Evolutionary conservation across 1,140 invertebrate species (phyloP), one percentile per base, ranked within the genome.

Genomic region (Solen grandis): DNA sequence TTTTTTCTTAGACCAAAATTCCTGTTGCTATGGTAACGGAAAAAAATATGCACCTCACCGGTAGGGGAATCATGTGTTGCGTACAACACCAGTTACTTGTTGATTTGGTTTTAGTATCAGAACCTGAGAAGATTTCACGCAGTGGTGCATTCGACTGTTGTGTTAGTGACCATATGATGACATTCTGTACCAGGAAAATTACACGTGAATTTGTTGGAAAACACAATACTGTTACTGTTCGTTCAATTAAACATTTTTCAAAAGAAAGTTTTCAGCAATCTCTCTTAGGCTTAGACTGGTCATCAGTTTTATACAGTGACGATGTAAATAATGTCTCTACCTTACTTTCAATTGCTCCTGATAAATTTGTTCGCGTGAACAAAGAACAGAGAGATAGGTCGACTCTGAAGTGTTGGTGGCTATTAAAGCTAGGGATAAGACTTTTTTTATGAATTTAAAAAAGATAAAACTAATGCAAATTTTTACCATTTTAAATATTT

Each of bases 131-230:
- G 2, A 69, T 69, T 69, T 69, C 65, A 25, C 65, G 29, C 16
- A 50, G 65, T 69, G 65, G 65, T 50, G 65, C 52, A 8, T 50
- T 69, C 22, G 65, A 69, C n/a, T 69, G 14, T 69, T 25, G n/a
- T 25, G 29, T 69, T 27, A 69, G 65, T 69, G 65, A 69, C 25
- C 65, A 69, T 27, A 69, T 69, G 65, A 46, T 69, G 65, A 69
- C 65, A 5, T 69, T 50, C 52, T 69, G 65, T 54, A 50, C 65
- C 25, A 69, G 65, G n/a, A 69, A 69, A 69, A 19, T 69, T 16
- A 22, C 33, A 13, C 65, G 46, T 38, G 31, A 36, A 10, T 4
- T 22, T 41, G 27, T 66, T 38, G 63, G 63, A 3, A 66, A 66
- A 66, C 63, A 66, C 31, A 66, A 66, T 22, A 66, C 13, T 66